These are phyloP conservation scores for Ptilonorhynchus violaceus DNA, from an alignment of 2,113 vertebrate species.

Conservation along the genomic window DNA sequence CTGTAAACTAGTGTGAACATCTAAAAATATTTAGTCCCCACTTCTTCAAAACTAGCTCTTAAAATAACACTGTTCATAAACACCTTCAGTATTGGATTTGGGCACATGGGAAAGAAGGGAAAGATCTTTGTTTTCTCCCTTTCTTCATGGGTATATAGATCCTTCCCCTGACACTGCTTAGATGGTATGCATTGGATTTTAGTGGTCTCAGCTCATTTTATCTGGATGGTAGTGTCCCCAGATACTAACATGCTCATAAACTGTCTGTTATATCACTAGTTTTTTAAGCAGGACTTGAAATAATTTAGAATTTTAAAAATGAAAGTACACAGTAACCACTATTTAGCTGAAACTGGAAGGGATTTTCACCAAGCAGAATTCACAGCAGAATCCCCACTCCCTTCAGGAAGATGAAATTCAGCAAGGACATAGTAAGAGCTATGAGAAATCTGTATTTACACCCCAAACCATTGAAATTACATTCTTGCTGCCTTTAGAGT, in stretches of 20 bases:
- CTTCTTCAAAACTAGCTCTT: not conserved
- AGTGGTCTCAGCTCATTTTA: not conserved
- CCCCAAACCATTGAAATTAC: not conserved
- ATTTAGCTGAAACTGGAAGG: not conserved
- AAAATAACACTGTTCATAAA: not conserved
- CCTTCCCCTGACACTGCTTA: not conserved
- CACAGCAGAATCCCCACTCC: not conserved
- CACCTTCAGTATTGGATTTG: not conserved
- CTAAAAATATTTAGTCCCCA: not conserved
- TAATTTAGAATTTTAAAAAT: not conserved
- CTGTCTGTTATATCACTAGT: not conserved
- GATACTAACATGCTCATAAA: not conserved
- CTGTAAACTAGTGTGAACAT: not conserved
- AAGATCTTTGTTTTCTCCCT: not conserved
- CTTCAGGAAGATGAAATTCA: not conserved
- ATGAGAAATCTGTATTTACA: not conserved
- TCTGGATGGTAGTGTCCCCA: not conserved
- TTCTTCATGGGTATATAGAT: not conserved
- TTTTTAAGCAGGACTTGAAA: not conserved
- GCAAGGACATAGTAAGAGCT: not conserved
- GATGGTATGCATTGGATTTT: not conserved
- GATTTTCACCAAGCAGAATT: not conserved
- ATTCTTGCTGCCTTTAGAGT: not conserved
- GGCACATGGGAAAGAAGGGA: not conserved
- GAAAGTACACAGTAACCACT: not conserved